Base-by-base conservation (phyloP, 1,140 invertebrate genomes). In the Papilio polyxenes region DNA sequence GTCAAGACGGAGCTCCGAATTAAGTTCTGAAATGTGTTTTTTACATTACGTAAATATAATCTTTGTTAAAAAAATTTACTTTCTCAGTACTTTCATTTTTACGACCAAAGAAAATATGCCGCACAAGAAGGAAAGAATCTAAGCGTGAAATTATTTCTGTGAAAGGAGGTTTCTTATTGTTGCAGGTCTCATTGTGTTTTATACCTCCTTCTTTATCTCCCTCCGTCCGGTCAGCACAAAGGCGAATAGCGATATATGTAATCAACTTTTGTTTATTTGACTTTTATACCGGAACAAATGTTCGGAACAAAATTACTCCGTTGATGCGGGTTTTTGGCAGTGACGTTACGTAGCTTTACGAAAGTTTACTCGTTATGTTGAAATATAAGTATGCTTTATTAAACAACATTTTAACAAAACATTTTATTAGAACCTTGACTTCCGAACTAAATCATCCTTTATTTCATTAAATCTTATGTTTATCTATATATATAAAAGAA, bases 101-200 rank as follows among this genome's bases (percentile, higher is more conserved):
- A 51, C 17, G 44, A 20, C 48, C 11, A 77, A 77, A 77, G 49
- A 77, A 76, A 77, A 23, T 15, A 49, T 77, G 20, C n/a, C 10
- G 7, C n/a, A 77, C 44, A 49, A 77, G 48, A 49, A 77, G 48
- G 11, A 48, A 44, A 48, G 44, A 31, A 17, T 31, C 44, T 77
- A 77, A 48, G 75, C 75, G 75, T 77, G 75, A 77, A 77, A 77
- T 77, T 77, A 77, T 77, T 77, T 77, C 75, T 49, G 48, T 31
- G 75, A 77, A 77, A 77, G 75, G 49, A 48, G 75, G 75, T 31
- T 48, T 76, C 75, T 53, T 77, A 77, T 77, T 77, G 75, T 77
- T 77, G 44, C 75, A 77, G 75, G 75, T 77, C 75, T 49, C 49
- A 77, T 77, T 77, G 75, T 76, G 11, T 51, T 49, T 31, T 77